Evolutionary conservation across 2,113 vertebrate genomes (phyloP), one percentile per base, ranked within the genome.

Genomic region (Thunnus thynnus): DNA sequence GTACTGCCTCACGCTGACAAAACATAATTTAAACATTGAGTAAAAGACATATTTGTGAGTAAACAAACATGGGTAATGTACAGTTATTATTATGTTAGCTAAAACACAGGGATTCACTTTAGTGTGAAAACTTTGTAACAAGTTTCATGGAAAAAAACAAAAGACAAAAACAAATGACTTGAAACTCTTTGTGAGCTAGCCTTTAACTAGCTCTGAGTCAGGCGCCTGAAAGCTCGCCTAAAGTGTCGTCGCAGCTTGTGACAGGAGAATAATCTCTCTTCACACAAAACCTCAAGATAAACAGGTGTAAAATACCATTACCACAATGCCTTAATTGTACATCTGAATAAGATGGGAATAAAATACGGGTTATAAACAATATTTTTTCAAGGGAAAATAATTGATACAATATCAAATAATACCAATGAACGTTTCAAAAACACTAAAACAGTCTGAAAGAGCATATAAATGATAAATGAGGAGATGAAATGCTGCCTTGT

Each of bases 11-110:
- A 44, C 69, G 52, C 52, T 2, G 73, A 87, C 64, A 72, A 46
- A 90, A 89, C 76, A 91, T 86, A 85, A 91, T 77, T 92, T 90
- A 92, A 90, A 88, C 72, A 87, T 52, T 30, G 27, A 83, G 69
- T 87, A 72, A 91, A 84, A 88, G 75, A 87, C 80, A 64, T 48
- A 76, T 27, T 79, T 75, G 86, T 68, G 84, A 80, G 51, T 76
- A 71, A 81, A 86, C 76, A 71, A 55, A 91, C 71, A 64, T 22
- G 55, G 22, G 46, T 74, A 79, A 69, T 70, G 64, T 82, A 89
- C 74, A 89, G 83, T 79, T 46, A 80, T 63, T 18, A 13, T 69
- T 73, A 69, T 72, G 60, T 61, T 55, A 46, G 72, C 60, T 87
- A 89, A 80, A 88, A 88, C 60, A 86, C 48, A 77, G 80, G 71